Percentiles rank a stretch among this genome's conserved stretches.
These are phyloP conservation scores for Synergus japonicus DNA, from an alignment of 2,888 invertebrate species.

Conservation along the genomic window DNA sequence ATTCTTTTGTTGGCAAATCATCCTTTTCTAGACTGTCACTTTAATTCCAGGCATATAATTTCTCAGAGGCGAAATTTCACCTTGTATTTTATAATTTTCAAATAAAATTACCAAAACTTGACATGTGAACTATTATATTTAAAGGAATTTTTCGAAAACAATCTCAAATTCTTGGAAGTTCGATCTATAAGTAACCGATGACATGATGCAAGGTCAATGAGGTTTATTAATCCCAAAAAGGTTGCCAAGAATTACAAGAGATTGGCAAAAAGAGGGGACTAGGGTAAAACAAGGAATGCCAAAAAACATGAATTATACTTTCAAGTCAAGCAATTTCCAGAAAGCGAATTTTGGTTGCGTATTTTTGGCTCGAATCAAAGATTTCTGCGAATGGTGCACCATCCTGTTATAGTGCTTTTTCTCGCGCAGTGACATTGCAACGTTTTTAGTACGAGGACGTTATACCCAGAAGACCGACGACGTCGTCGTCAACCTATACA, in stretches of 20 bases:
- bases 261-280: constrained; percentile 37
- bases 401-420: constrained; percentile 63
- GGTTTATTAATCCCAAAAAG: constrained; percentile 51
- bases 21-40: not conserved
- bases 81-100: no score
- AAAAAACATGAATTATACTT: constrained; percentile 37
- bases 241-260: constrained; percentile 5
- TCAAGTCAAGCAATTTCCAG: constrained; percentile 49
- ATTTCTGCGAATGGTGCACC: constrained; percentile 69
- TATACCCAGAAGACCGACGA: constrained; percentile 54
- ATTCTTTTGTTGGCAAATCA: not conserved
- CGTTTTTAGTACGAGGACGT: constrained; percentile 70
- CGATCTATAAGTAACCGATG: not conserved
- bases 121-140: no score
- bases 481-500: constrained; percentile 41
- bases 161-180: not conserved
- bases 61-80: no score
- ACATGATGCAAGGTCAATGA: constrained; percentile 46
- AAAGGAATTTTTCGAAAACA: not conserved
- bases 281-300: constrained; percentile 43
- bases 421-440: constrained; percentile 64
- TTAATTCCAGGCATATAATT: no score
- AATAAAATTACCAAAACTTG: no score
- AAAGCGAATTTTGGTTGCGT: constrained; percentile 54
- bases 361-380: constrained; percentile 64